These are phyloP conservation scores for Dissostichus mawsoni DNA, from an alignment of 2,113 vertebrate genomes.

Conservation along the genomic window DNA sequence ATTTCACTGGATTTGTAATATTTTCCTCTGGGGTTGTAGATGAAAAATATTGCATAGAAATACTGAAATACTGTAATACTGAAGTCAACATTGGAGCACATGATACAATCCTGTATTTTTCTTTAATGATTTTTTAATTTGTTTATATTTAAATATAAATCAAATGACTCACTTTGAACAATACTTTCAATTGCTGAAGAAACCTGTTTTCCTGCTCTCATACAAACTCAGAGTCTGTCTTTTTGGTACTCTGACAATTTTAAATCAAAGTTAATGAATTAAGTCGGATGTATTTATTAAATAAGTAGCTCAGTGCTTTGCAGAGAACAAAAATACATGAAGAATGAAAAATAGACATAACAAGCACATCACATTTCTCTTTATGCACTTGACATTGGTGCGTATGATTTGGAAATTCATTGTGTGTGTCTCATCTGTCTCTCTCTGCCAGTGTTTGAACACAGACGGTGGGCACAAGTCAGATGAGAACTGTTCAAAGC, in stretches of 20 bases:
- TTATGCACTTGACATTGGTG: slow-evolving; percentile 4
- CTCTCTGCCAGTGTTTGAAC: slow-evolving; percentile 64
- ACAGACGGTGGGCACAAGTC: slow-evolving; percentile 54
- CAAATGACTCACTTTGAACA: not conserved
- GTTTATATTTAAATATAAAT: not conserved
- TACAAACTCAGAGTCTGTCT: not conserved
- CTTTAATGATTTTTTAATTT: too few species aligned
- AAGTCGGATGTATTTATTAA: slow-evolving; percentile 10
- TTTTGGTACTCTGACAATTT: not conserved
- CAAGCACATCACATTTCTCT: not conserved
- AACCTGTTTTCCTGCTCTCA: not conserved
- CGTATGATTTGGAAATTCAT: not conserved
- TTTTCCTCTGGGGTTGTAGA: not conserved
- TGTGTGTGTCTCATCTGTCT: slow-evolving; percentile 4
- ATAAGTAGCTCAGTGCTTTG: not conserved
- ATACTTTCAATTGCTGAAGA: not conserved
- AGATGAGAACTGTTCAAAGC: slow-evolving; percentile 78
- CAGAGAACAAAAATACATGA: slow-evolving; percentile 12
- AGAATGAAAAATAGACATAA: slow-evolving; percentile 3
- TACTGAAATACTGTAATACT: not conserved
- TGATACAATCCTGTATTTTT: not conserved
- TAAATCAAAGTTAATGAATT: not conserved
- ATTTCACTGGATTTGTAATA: not conserved
- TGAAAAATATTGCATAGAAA: too few species aligned
- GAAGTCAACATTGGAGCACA: not conserved